Conservation (phyloP, 2,113 vertebrate genomes). For the Ceyx margarethae region DNA sequence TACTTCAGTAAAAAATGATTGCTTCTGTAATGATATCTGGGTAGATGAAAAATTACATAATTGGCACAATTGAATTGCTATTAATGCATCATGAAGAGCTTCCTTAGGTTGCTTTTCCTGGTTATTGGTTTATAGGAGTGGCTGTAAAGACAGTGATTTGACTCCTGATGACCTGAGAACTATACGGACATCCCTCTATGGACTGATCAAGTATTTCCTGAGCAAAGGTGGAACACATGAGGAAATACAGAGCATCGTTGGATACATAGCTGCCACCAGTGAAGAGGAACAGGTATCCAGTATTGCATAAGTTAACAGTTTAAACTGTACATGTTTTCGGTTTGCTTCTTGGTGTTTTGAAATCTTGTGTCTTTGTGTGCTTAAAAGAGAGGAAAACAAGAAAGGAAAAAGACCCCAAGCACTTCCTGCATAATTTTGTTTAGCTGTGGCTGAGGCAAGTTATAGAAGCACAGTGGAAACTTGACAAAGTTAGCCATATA, state of each 20-base stretch:
- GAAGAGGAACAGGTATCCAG: conserved; percentile 91
- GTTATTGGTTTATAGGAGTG: conserved; percentile 47
- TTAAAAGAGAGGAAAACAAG: neutral
- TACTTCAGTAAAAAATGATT: neutral
- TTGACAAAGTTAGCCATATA: neutral
- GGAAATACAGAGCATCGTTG: conserved; percentile 93
- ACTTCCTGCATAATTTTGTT: rapidly evolving
- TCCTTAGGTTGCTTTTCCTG: conserved; percentile 10
- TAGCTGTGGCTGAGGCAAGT: neutral
- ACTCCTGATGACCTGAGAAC: conserved; percentile 87
- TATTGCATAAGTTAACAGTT: neutral
- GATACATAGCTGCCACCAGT: conserved; percentile 88
- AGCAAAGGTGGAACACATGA: conserved; percentile 93
- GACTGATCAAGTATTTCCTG: conserved; percentile 94
- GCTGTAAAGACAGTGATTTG: conserved; percentile 79
- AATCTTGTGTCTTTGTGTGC: neutral
- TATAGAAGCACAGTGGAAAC: neutral
- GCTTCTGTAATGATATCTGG: neutral
- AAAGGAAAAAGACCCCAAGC: neutral
- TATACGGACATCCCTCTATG: conserved; percentile 88
- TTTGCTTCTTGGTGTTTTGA: neutral
- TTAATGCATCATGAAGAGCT: neutral
- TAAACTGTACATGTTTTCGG: neutral
- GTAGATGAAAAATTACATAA: neutral
- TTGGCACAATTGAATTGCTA: neutral